Conservation (phyloP, 2,113 vertebrate species). For the Rynchops niger region DNA sequence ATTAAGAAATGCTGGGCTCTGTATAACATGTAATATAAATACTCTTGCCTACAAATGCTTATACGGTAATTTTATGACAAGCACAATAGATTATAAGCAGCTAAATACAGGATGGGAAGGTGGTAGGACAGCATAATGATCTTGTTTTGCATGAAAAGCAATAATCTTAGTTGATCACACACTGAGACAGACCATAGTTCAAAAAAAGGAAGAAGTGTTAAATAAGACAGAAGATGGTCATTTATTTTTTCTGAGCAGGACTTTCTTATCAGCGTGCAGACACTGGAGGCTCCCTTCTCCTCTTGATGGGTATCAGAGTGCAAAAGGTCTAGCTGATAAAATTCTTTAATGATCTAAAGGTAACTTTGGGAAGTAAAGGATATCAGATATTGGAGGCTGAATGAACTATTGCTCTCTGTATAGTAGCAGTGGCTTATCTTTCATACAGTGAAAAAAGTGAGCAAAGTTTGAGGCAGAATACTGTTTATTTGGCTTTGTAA, state of each 20-base stretch:
- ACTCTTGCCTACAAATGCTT: not conserved
- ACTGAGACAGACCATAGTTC: not conserved
- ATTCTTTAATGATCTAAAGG: slow-evolving; percentile 66
- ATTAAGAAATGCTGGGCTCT: not conserved
- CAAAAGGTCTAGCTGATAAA: slow-evolving; percentile 68
- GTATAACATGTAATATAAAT: not conserved
- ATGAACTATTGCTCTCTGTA: slow-evolving; percentile 41
- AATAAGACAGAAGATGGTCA: slow-evolving; percentile 29
- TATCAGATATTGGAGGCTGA: slow-evolving; percentile 61
- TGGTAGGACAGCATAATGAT: not conserved
- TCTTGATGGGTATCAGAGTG: slow-evolving; percentile 62
- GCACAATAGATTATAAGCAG: not conserved
- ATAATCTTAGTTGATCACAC: slow-evolving; percentile 1
- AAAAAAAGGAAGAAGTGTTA: not conserved
- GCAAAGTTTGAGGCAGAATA: not conserved
- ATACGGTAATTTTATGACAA: not conserved
- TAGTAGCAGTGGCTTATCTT: slow-evolving; percentile 41
- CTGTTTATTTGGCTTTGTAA: slow-evolving; percentile 2
- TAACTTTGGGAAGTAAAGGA: slow-evolving; percentile 57
- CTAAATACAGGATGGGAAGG: not conserved
- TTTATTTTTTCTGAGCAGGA: slow-evolving; percentile 38
- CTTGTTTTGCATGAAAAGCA: slow-evolving; percentile 42
- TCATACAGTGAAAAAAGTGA: slow-evolving; percentile 15
- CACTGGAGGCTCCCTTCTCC: slow-evolving; percentile 20
- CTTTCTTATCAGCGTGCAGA: slow-evolving; percentile 47